Percentiles rank a stretch among this genome's conserved stretches.
Conservation (phyloP, 2,797 vertebrate genomes). For the Spinus pinus region DNA sequence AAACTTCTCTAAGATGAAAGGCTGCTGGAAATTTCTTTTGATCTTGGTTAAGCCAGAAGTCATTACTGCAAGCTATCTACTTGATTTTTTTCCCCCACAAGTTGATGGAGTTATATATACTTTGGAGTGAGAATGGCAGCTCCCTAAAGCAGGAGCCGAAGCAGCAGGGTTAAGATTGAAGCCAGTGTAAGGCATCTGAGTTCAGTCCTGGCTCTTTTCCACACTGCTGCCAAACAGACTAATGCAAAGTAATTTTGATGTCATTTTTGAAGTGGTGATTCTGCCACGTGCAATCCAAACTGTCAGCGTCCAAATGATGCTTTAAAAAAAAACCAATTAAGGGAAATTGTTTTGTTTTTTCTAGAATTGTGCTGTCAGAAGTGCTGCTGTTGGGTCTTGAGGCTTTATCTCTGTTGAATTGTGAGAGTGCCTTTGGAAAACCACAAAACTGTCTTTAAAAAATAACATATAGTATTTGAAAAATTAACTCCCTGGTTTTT, state of each 20-base stretch:
- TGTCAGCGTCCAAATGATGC: slow-evolving; percentile 40
- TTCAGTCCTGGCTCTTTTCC: slow-evolving; percentile 36
- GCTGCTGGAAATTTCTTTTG: not conserved
- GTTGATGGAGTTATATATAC: not conserved
- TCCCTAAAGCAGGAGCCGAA: not conserved
- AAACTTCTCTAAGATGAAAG: not conserved
- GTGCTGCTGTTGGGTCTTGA: not conserved
- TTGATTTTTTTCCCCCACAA: not conserved
- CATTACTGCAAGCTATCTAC: not conserved
- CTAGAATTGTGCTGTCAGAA: slow-evolving; percentile 58
- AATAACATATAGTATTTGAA: not conserved
- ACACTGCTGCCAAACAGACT: slow-evolving; percentile 38
- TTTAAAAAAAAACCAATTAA: slow-evolving; percentile 63
- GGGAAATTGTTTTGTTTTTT: slow-evolving; percentile 44
- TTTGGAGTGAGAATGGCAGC: not conserved
- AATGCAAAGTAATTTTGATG: slow-evolving; percentile 61
- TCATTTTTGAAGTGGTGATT: slow-evolving; percentile 54
- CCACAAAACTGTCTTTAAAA: not conserved
- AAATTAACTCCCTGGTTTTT: not conserved
- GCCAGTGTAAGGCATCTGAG: not conserved
- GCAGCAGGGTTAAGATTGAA: not conserved
- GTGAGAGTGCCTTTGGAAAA: not conserved
- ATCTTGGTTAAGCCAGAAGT: not conserved
- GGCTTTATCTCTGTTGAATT: not conserved
- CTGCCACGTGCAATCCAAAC: slow-evolving; percentile 35